Evolutionary conservation across 2,888 invertebrate species (phyloP).

Genomic region (Lordiphosa fenestrarum): DNA sequence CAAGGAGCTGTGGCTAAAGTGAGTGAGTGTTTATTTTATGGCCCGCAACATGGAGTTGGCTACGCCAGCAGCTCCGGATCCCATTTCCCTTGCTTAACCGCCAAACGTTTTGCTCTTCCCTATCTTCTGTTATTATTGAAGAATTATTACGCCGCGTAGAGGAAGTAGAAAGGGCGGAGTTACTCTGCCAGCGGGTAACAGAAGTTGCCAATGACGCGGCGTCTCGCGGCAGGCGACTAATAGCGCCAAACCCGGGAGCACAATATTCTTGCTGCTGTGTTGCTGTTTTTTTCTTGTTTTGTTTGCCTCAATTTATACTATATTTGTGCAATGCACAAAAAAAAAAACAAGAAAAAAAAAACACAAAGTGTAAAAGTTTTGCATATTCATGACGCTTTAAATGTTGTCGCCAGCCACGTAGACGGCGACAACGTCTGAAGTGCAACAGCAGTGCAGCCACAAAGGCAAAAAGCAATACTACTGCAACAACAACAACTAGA

Average conservation of each 20-base stretch:
- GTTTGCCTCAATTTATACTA: conserved; percentile 31
- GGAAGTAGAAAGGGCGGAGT: conserved; percentile 11
- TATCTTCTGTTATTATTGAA: conserved; percentile 60
- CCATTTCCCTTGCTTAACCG: conserved; percentile 32
- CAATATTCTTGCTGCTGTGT: conserved; percentile 31
- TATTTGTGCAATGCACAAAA: conserved; percentile 41
- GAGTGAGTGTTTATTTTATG: conserved; percentile 71
- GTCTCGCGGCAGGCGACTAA: conserved; percentile 44
- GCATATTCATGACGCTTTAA: conserved; percentile 74
- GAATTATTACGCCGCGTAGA: conserved; percentile 60
- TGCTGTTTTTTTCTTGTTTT: conserved; percentile 12
- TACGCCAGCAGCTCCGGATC: conserved; percentile 30
- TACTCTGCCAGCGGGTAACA: conserved; percentile 23
- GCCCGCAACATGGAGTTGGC: conserved; percentile 55
- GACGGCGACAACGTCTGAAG: conserved; percentile 51
- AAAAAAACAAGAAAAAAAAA: conserved; percentile 25
- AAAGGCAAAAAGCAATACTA: conserved; percentile 55
- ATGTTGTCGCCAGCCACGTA: conserved; percentile 60
- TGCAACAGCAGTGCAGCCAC: conserved; percentile 54
- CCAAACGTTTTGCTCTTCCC: conserved; percentile 24
- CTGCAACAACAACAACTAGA: conserved; percentile 20
- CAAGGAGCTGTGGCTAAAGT: conserved; percentile 51
- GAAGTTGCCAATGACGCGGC: conserved; percentile 56
- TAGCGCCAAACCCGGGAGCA: conserved; percentile 41
- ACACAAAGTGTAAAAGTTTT: conserved; percentile 65